Conservation (phyloP, 1,140 invertebrate species). For the Trichonephila clavata region DNA sequence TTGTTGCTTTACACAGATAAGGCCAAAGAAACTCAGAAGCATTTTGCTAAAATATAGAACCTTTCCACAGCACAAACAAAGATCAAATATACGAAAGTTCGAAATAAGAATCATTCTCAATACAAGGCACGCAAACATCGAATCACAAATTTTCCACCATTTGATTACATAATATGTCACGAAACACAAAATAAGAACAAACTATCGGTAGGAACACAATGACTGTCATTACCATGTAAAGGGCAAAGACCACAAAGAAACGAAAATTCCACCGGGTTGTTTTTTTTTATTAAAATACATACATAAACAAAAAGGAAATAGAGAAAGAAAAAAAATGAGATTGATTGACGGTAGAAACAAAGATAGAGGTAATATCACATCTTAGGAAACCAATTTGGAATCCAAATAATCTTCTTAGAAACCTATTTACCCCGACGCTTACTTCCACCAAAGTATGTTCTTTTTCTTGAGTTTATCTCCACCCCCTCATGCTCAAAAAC, state of each 20-base stretch:
- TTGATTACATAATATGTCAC: conserved; percentile 13
- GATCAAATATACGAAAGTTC: neutral
- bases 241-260: neutral
- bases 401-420: conserved; percentile 25
- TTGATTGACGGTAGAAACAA: conserved; percentile 19
- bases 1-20: too few species aligned
- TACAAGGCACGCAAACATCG: neutral
- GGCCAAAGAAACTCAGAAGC: too few species aligned
- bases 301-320: neutral
- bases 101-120: neutral
- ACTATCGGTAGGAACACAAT: neutral
- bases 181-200: conserved; percentile 1
- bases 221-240: conserved; percentile 7
- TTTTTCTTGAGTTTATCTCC: neutral
- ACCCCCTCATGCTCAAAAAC: neutral
- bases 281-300: neutral
- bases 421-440: conserved; percentile 27
- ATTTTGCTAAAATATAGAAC: too few species aligned
- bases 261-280: neutral
- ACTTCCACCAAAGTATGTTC: neutral
- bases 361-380: conserved; percentile 32
- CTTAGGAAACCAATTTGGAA: neutral
- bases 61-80: neutral
- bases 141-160: neutral
- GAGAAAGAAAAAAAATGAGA: neutral